Percentiles rank a stretch among this genome's conserved stretches.
Conservation (phyloP, 2,888 invertebrate genomes). For the Steinernema carpocapsae region DNA sequence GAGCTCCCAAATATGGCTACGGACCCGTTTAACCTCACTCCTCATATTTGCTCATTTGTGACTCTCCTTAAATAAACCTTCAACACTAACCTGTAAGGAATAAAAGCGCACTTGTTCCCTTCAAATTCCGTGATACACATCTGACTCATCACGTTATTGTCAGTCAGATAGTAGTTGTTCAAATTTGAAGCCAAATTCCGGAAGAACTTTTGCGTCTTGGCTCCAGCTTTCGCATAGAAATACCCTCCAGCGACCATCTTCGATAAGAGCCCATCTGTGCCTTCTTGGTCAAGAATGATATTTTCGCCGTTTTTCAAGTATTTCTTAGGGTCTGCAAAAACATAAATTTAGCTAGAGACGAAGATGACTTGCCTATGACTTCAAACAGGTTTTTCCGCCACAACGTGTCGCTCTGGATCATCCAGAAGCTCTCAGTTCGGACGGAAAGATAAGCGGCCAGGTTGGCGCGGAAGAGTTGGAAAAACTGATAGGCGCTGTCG, state of each 20-base stretch:
- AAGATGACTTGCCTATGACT: constrained; percentile 49
- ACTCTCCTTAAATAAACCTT: too few relatives aligned
- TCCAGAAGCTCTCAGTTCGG: constrained; percentile 54
- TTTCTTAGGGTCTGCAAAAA: constrained; percentile 15
- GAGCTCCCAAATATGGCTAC: too few relatives aligned
- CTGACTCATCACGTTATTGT: constrained; percentile 64
- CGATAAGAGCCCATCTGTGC: constrained; percentile 51
- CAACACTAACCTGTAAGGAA: too few relatives aligned
- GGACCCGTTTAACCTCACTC: too few relatives aligned
- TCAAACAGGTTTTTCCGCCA: constrained; percentile 64
- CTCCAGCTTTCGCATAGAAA: constrained; percentile 55
- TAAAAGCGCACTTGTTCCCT: constrained; percentile 54
- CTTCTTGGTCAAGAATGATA: constrained; percentile 62
- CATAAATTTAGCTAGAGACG: background rate
- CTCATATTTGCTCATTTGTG: too few relatives aligned
- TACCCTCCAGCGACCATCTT: constrained; percentile 66
- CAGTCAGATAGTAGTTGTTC: constrained; percentile 58
- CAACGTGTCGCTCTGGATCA: constrained; percentile 65
- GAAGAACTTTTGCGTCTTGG: constrained; percentile 53
- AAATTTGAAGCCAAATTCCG: constrained; percentile 39
- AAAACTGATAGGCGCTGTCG: constrained; percentile 63
- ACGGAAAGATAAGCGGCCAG: constrained; percentile 54
- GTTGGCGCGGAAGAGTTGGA: constrained; percentile 62
- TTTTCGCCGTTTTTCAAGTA: constrained; percentile 32
- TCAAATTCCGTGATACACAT: constrained; percentile 49